phyloP scores from a whole-genome alignment of 1,140 invertebrate genomes.

The Euborellia annulipes region DNA sequence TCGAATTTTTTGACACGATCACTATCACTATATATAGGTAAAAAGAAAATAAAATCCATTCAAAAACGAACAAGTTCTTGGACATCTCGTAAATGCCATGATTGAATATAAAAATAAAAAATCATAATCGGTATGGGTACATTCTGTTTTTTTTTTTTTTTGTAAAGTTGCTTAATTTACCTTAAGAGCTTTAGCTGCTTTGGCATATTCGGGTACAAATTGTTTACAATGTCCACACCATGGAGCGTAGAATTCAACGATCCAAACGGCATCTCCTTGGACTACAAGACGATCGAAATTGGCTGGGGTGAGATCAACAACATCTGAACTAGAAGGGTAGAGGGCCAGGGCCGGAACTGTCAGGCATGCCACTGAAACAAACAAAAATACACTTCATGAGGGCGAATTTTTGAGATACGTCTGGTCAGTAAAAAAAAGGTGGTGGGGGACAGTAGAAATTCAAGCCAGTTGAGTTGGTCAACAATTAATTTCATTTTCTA shows the following conservation, averaged over 20 bases:
- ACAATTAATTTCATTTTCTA: too few relatives aligned
- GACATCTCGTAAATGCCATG: too few relatives aligned
- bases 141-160: too few relatives aligned
- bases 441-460: too few relatives aligned
- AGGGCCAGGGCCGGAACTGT: conserved; percentile 39
- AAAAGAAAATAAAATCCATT: too few relatives aligned
- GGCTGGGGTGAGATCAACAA: conserved; percentile 73
- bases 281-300: conserved; percentile 84
- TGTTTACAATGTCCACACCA: conserved; percentile 83
- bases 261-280: conserved; percentile 73
- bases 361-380: conserved; percentile 9
- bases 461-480: too few relatives aligned
- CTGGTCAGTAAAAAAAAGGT: too few relatives aligned
- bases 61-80: too few relatives aligned
- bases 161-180: conserved; percentile 27
- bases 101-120: background rate
- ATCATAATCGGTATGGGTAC: background rate
- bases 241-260: conserved; percentile 89
- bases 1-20: too few relatives aligned
- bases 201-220: conserved; percentile 73
- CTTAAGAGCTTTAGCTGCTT: conserved; percentile 75
- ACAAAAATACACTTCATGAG: too few relatives aligned
- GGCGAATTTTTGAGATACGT: too few relatives aligned
- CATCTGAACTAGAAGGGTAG: conserved; percentile 66
- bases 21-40: too few relatives aligned